Base-by-base conservation (phyloP, 2,113 vertebrate genomes). In the Eulemur macaco region DNA sequence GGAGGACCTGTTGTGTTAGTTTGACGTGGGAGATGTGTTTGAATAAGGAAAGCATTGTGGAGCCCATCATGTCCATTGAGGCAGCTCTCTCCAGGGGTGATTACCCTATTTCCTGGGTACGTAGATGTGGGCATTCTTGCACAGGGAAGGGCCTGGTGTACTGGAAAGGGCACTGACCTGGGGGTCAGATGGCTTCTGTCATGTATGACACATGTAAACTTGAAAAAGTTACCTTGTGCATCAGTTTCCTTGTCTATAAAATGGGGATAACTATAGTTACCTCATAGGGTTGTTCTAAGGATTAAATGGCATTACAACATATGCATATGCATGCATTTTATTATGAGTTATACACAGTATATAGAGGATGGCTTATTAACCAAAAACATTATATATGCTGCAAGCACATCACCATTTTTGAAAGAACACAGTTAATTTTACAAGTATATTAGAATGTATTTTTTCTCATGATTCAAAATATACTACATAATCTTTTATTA, bases 1-100 rank as follows among this genome's bases (percentile, higher is more conserved):
- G 64, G 69, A 96, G 58, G 81, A 60, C 88, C 60, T 90, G 81
- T 58, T 74, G 76, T 58, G 64, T 66, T 74, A 64, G 6, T 42
- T 66, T 64, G 25, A 86, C 64, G 52, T 86, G 63, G 82, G 23
- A 96, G 56, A 56, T 52, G 29, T 91, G 93, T 93, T 95, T 96
- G 60, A 83, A 66, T 68, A 94, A 96, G 91, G 74, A 66, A 52
- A 78, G 60, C 68, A 69, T 27, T 69, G 68, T 91, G 74, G 52
- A 91, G 37, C 21, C 34, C 25, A 20, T 77, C 2, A 6, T 18
- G 34, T 9, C 18, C 31, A 10, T 7, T 39, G 25, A 54, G 95
- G 58, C 45, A 60, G 56, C 31, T 84, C n/a, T 81, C 12, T 88
- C 21, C 1, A 6, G 6, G 34, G 45, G 42, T 56, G 69, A 21